phyloP scores from a whole-genome alignment of 2,797 vertebrate genomes.

The Oceanodroma leucorhoa region DNA sequence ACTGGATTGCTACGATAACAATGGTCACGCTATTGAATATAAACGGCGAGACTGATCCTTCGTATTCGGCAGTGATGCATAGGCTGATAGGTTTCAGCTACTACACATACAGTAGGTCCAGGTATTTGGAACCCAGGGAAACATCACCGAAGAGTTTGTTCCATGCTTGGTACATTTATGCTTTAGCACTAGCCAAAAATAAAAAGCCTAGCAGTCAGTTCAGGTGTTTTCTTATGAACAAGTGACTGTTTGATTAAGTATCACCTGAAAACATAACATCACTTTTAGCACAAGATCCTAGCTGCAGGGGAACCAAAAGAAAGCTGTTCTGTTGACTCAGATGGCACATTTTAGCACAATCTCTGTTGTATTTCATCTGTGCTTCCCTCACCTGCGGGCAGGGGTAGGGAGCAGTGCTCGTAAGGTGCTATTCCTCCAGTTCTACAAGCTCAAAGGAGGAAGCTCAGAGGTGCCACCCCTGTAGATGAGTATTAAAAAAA shows the following conservation, averaged over 20 bases:
- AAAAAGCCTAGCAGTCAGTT: background rate
- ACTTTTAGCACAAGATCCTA: background rate
- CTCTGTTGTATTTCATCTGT: background rate
- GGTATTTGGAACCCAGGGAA: background rate
- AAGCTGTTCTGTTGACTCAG: background rate
- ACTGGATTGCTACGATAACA: background rate
- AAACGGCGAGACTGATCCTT: background rate
- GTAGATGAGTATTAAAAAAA: background rate
- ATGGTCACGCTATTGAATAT: background rate
- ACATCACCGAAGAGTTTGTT: background rate
- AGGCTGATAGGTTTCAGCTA: background rate
- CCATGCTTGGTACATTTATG: background rate
- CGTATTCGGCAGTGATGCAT: rapidly evolving
- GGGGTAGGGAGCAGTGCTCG: rapidly evolving
- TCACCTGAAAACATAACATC: background rate
- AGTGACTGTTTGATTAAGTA: background rate
- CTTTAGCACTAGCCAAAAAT: background rate
- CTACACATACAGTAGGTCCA: background rate
- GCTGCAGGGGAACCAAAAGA: background rate
- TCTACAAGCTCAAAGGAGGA: background rate
- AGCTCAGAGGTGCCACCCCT: background rate
- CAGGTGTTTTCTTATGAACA: background rate
- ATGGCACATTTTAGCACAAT: background rate
- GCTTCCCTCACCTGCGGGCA: rapidly evolving
- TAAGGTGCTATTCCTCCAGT: background rate